Conservation (phyloP, 2,113 vertebrate genomes). For the Gallinago undulata region DNA sequence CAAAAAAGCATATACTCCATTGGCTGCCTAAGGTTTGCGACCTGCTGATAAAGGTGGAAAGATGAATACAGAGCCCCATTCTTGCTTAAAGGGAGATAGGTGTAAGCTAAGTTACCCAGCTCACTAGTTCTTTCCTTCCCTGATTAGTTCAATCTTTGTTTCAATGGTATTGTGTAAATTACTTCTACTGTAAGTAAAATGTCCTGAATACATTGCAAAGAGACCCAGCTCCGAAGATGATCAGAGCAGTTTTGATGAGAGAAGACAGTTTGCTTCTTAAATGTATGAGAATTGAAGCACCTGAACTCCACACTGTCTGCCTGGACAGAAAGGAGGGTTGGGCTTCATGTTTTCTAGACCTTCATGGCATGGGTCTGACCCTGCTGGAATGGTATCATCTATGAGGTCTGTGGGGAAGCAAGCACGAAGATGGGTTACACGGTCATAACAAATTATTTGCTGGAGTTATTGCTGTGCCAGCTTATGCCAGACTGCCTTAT, state of each 20-base stretch:
- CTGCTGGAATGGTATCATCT: background rate
- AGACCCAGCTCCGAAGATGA: background rate
- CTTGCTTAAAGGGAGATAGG: background rate
- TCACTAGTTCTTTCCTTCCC: background rate
- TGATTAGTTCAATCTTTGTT: background rate
- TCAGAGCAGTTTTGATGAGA: background rate
- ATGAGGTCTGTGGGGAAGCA: background rate
- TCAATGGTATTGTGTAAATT: background rate
- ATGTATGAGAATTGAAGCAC: background rate
- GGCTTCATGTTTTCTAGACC: background rate
- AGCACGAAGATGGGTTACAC: background rate
- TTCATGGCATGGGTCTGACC: background rate
- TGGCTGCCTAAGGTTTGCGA: background rate
- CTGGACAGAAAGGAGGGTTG: background rate
- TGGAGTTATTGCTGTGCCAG: background rate
- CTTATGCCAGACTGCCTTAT: background rate
- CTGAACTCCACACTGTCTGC: background rate
- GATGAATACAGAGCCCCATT: fast-evolving
- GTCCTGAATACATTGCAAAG: background rate
- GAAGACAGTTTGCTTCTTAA: background rate
- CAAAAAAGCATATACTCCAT: background rate
- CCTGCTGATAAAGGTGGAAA: background rate
- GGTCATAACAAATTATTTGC: background rate
- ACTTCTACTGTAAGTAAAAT: background rate
- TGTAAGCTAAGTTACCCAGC: background rate